Percentiles rank a stretch among this genome's conserved stretches.
These are phyloP conservation scores for Scleropages formosus DNA, from an alignment of 2,797 vertebrate genomes.

Conservation along the genomic window DNA sequence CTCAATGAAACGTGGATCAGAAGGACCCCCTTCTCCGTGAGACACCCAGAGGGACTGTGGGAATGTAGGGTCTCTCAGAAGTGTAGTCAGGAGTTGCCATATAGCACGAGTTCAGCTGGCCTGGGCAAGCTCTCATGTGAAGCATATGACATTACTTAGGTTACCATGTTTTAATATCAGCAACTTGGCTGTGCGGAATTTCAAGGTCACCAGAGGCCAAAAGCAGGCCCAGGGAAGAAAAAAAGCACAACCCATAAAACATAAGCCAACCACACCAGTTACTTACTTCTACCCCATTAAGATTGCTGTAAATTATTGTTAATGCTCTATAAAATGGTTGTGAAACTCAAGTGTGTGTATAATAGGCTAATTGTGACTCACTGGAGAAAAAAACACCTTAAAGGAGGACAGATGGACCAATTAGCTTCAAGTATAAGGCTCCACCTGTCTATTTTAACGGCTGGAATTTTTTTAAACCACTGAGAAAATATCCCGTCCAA, in stretches of 20 bases:
- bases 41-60: too few species aligned
- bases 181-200: conserved; percentile 70
- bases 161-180: conserved; percentile 73
- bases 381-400: conserved; percentile 37
- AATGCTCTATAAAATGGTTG: conserved; percentile 54
- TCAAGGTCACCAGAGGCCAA: conserved; percentile 71
- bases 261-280: conserved; percentile 33
- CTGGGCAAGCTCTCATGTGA: conserved; percentile 67
- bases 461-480: conserved; percentile 52
- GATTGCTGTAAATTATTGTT: conserved; percentile 47
- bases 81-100: conserved; percentile 57
- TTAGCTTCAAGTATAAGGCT: conserved; percentile 67
- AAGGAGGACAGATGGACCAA: conserved; percentile 73
- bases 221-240: conserved; percentile 46
- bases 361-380: conserved; percentile 50
- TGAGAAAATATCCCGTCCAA: conserved; percentile 46
- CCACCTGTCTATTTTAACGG: conserved; percentile 61
- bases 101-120: conserved; percentile 63
- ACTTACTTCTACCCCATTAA: conserved; percentile 41
- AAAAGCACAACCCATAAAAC: conserved; percentile 49
- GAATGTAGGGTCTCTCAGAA: conserved; percentile 31
- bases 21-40: too few species aligned
- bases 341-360: conserved; percentile 55
- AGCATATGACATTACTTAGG: conserved; percentile 80
- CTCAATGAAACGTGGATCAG: too few species aligned